These are phyloP conservation scores for Arremon brunneinucha DNA, from an alignment of 2,797 vertebrate genomes.

Conservation along the genomic window DNA sequence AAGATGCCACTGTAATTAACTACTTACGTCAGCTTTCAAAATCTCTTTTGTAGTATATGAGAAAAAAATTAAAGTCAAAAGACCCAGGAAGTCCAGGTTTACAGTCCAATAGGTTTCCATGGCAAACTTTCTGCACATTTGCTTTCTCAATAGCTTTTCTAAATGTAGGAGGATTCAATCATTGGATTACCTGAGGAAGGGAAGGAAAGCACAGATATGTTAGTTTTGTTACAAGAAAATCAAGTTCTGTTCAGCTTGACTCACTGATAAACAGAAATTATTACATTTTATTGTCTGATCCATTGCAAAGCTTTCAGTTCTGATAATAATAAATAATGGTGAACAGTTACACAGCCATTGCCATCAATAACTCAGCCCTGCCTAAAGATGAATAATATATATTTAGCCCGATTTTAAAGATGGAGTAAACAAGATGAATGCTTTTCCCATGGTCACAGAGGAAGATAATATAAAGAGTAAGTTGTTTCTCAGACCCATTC, in stretches of 20 bases:
- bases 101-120: not conserved
- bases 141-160: not conserved
- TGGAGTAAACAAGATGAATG: constrained; percentile 35
- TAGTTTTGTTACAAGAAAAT: constrained; percentile 22
- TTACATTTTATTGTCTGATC: constrained; percentile 36
- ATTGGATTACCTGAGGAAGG: not conserved
- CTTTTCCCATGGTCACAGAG: not conserved
- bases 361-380: constrained; percentile 33
- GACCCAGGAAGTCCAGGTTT: not conserved
- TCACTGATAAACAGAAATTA: constrained; percentile 34
- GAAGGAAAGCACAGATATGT: not conserved
- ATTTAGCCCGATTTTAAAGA: constrained; percentile 23
- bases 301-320: constrained; percentile 47
- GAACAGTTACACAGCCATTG: not conserved
- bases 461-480: not conserved
- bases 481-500: not conserved
- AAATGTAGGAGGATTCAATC: not conserved
- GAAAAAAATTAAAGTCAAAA: not conserved
- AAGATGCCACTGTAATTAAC: not conserved
- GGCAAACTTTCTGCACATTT: not conserved
- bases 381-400: constrained; percentile 19
- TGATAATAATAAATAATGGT: constrained; percentile 50
- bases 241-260: constrained; percentile 24
- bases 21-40: not conserved
- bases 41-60: not conserved